A percentile compares a stretch with the other conserved stretches of the same genome.
Conservation (phyloP, 53 echinoderm and acorn worm genomes). For the Apostichopus leukothele region DNA sequence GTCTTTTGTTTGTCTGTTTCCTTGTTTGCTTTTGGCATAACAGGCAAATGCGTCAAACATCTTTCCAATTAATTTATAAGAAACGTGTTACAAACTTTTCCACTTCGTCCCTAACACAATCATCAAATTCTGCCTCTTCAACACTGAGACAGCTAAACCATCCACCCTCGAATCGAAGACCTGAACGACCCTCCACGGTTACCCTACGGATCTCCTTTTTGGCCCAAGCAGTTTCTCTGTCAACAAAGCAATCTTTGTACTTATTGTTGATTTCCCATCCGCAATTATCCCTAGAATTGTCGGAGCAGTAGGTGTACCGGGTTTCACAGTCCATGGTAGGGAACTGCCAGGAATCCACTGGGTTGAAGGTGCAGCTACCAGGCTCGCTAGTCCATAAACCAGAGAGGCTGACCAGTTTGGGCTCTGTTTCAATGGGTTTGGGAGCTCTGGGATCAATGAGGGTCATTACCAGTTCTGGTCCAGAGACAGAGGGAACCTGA, state of each 20-base stretch:
- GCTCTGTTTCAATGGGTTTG: not conserved
- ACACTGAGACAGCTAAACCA: not conserved
- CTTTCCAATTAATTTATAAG: not conserved
- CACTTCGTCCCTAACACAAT: slow-evolving; percentile 24
- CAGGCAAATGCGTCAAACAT: not conserved
- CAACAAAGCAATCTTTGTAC: slow-evolving; percentile 33
- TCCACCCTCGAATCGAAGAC: not conserved
- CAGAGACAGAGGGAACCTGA: slow-evolving; percentile 44
- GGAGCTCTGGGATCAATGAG: slow-evolving; percentile 18
- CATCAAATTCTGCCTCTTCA: not conserved
- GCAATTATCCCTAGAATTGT: not conserved
- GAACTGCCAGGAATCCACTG: slow-evolving; percentile 26
- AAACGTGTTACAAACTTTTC: slow-evolving; percentile 15
- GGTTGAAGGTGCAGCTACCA: slow-evolving; percentile 34
- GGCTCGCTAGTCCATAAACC: slow-evolving; percentile 22
- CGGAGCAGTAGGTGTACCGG: slow-evolving; percentile 27
- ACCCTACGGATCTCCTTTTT: slow-evolving; percentile 17
- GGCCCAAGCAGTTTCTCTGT: slow-evolving; percentile 34
- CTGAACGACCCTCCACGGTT: not conserved
- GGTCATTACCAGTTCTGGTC: slow-evolving; percentile 32
- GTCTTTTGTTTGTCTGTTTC: not conserved
- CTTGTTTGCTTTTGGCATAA: not conserved
- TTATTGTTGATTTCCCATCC: slow-evolving; percentile 15
- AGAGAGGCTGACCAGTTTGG: slow-evolving; percentile 30
- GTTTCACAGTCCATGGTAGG: slow-evolving; percentile 42